phyloP scores from a whole-genome alignment of 2,797 vertebrate genomes.

The Fringilla coelebs region DNA sequence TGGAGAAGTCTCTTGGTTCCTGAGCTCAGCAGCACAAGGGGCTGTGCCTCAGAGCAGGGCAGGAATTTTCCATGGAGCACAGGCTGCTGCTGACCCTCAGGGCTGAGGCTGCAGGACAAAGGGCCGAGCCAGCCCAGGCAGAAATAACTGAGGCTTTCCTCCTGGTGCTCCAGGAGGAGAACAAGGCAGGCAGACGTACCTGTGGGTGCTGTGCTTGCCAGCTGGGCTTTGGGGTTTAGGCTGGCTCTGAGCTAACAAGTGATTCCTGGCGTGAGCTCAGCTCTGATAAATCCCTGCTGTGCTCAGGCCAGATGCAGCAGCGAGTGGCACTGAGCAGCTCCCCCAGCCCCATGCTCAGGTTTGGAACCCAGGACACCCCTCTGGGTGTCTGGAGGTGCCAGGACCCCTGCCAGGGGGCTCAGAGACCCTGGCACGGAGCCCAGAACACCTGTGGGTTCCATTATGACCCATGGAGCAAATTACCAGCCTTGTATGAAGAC shows the following conservation, averaged over 20 bases:
- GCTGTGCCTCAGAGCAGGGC: not conserved
- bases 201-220: not conserved
- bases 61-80: not conserved
- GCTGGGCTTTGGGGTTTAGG: rapidly evolving
- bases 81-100: rapidly evolving
- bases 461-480: too few relatives aligned
- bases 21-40: not conserved
- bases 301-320: not conserved
- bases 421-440: too few relatives aligned
- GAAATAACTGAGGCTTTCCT: not conserved
- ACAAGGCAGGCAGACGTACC: rapidly evolving
- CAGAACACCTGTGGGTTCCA: too few relatives aligned
- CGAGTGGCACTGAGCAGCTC: rapidly evolving
- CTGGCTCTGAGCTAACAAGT: rapidly evolving
- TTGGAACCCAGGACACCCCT: too few relatives aligned
- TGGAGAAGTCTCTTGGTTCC: not conserved
- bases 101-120: not conserved
- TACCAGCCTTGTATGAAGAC: too few relatives aligned
- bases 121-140: not conserved
- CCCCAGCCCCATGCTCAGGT: not conserved
- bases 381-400: too few relatives aligned
- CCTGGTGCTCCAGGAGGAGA: not conserved
- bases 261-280: rapidly evolving
- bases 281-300: rapidly evolving
- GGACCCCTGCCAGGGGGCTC: too few relatives aligned